Evolutionary conservation across 2,888 invertebrate genomes (phyloP).

Genomic region (Acanthopleura granulata): DNA sequence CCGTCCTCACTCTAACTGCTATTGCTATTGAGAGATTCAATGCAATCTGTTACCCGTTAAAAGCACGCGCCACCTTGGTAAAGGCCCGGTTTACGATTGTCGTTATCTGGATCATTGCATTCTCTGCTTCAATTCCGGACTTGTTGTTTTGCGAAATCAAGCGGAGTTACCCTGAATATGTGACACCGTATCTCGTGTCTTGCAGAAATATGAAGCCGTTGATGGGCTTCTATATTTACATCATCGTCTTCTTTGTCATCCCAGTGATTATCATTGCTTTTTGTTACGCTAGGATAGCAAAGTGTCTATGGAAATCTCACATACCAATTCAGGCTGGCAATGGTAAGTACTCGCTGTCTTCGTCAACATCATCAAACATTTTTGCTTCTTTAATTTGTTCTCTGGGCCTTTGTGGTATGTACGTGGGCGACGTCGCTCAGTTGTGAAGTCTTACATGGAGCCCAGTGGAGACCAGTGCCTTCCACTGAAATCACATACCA

Average conservation of each 20-base stretch:
- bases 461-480: too few species aligned
- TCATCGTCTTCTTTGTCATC: constrained; percentile 74
- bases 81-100: constrained; percentile 84
- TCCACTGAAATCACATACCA: too few species aligned
- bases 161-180: constrained; percentile 10
- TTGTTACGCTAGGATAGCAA: constrained; percentile 86
- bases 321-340: neutral
- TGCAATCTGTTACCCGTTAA: constrained; percentile 90
- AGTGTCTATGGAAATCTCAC: constrained; percentile 79
- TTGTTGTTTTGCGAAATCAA: constrained; percentile 23
- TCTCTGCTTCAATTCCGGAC: constrained; percentile 65
- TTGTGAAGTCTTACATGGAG: too few species aligned
- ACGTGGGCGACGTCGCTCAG: too few species aligned
- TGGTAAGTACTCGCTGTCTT: neutral
- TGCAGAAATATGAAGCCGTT: neutral
- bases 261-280: constrained; percentile 86
- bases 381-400: too few species aligned
- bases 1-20: constrained; percentile 88
- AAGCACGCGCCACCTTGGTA: constrained; percentile 86
- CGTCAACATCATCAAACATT: too few species aligned
- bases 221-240: neutral
- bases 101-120: constrained; percentile 81
- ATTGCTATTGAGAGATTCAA: constrained; percentile 94
- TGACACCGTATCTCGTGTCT: constrained; percentile 10
- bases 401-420: too few species aligned